Base-by-base conservation (phyloP, 2,797 vertebrate genomes). In the Cygnus olor region DNA sequence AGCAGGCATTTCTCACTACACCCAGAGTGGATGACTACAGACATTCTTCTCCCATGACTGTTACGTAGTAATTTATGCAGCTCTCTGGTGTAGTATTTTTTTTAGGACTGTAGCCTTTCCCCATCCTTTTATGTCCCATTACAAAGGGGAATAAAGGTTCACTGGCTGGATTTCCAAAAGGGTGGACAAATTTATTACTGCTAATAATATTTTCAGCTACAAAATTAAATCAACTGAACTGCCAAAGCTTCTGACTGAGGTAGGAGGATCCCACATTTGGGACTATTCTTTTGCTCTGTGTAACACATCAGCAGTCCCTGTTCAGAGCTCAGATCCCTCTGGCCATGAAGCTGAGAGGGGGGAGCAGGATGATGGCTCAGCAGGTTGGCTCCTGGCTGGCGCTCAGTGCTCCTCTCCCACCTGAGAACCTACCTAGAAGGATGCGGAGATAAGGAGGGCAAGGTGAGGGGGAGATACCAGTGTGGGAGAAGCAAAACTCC, bases 151-250 rank as follows among this genome's bases (percentile, higher is more conserved):
- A 51, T 38, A 93, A 96, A 93, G 54, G 79, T 91, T 94, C 86
- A 90, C 58, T 92, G 93, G 69, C 88, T 96, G 58, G 27, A 49
- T 85, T 95, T 93, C 93, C 70, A 69, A 90, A 77, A 72, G 72
- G 32, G 68, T 0, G 6, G 80, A 93, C 72, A 95, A 94, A 90
- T 95, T 96, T 97, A 96, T 90, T 94, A 70, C 81, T 0, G 0
- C 88, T 96, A 96, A 90, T 95, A 95, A 93, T 96, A 89, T 94
- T 95, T 95, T 95, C 95, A 95, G 90, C 76, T 95, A 88, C 72
- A 66, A 93, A 95, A 96, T 93, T 83, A 88, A 90, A 90, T 72
- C 79, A 79, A 32, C 53, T 80, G 80, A 80, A 58, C 90, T 93
- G 94, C 78, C 90, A 95, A 93, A 80, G 53, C 83, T 95, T 93